These are phyloP conservation scores for Brassicogethes aeneus DNA, from an alignment of 2,888 invertebrate species.

Conservation along the genomic window DNA sequence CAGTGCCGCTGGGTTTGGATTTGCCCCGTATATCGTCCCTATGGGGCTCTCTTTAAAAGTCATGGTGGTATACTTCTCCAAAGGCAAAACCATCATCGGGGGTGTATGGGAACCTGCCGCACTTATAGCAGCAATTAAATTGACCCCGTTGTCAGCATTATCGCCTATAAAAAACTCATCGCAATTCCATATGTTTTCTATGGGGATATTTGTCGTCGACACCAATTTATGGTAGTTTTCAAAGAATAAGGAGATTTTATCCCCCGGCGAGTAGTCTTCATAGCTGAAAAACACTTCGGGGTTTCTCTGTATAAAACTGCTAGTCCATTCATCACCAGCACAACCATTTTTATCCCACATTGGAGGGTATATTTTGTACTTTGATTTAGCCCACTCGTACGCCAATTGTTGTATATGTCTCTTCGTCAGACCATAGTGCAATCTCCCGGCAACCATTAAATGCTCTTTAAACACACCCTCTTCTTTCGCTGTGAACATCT, in stretches of 20 bases:
- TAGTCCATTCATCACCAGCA: neutral
- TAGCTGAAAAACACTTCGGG: too few species aligned
- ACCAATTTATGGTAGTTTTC: neutral
- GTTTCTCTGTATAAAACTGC: neutral
- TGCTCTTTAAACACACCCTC: neutral
- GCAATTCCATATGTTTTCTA: neutral
- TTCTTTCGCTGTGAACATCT: neutral
- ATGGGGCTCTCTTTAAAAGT: too few species aligned
- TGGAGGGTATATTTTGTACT: neutral
- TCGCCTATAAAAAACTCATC: neutral
- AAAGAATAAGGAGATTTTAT: too few species aligned
- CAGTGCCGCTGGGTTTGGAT: neutral
- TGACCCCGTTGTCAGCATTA: neutral
- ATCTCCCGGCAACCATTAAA: neutral
- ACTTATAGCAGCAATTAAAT: neutral
- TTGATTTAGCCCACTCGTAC: neutral
- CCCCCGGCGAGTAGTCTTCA: too few species aligned
- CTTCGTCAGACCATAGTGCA: neutral
- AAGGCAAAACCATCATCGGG: neutral
- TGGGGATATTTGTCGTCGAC: neutral
- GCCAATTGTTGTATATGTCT: neutral
- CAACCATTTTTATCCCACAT: neutral
- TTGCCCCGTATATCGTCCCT: too few species aligned
- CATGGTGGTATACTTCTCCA: neutral
- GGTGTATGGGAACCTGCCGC: neutral